phyloP scores from a whole-genome alignment of 2,888 invertebrate species.

The Liopterus haemorrhoidalis region DNA sequence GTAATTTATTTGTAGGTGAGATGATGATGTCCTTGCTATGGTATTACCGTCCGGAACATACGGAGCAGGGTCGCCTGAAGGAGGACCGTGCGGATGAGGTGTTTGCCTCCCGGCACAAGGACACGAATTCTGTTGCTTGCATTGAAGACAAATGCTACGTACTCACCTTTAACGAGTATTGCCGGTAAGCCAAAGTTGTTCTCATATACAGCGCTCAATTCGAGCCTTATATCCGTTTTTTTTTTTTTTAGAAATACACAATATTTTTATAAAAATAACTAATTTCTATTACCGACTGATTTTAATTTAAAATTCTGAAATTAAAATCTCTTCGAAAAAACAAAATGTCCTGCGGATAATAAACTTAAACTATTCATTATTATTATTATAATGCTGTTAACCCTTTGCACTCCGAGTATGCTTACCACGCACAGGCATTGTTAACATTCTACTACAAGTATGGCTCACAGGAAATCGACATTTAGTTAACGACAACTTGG shows the following conservation, averaged over 20 bases:
- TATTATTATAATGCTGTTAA: no score
- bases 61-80: constrained; percentile 77
- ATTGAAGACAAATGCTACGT: constrained; percentile 98
- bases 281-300: neutral
- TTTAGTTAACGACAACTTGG: no score
- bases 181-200: constrained; percentile 75
- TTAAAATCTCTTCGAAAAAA: constrained; percentile 2
- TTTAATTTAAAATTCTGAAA: constrained; percentile 5
- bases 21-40: constrained; percentile 96
- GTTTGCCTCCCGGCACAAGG: constrained; percentile 91
- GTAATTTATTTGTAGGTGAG: constrained; percentile 62
- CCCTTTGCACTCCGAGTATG: no score
- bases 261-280: neutral
- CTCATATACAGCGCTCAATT: no score
- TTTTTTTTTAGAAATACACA: neutral
- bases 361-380: no score
- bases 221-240: neutral
- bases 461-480: no score
- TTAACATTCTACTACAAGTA: no score
- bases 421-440: no score
- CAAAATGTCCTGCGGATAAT: no score
- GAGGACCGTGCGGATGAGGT: constrained; percentile 85
- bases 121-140: constrained; percentile 93
- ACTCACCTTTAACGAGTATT: constrained; percentile 92
- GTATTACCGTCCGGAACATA: constrained; percentile 98